A percentile compares a stretch with the other conserved stretches of the same genome.
phyloP scores from a whole-genome alignment of 2,797 vertebrate genomes.

The Acomys russatus region DNA sequence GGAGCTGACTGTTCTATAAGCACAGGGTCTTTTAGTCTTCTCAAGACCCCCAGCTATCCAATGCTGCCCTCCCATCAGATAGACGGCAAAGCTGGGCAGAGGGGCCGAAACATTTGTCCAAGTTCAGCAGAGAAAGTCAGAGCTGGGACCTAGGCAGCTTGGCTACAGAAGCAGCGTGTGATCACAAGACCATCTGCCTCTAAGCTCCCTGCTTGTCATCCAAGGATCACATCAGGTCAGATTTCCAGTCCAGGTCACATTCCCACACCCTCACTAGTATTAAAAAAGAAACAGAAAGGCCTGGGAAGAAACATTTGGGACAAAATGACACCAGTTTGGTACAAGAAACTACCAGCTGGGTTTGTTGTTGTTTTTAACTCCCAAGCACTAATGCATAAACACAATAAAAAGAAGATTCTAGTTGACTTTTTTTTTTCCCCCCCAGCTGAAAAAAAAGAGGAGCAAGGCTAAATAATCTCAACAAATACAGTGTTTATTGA shows the following conservation, averaged over 20 bases:
- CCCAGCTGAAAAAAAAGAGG: constrained; percentile 32
- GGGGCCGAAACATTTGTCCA: not conserved
- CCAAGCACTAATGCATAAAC: constrained; percentile 53
- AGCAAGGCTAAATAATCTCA: constrained; percentile 26
- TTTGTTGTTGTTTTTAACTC: constrained; percentile 19
- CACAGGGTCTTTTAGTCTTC: not conserved
- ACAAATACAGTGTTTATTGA: constrained; percentile 45
- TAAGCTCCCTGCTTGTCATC: constrained; percentile 71
- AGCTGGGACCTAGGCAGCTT: constrained; percentile 37
- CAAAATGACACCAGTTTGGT: constrained; percentile 75
- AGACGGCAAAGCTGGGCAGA: constrained; percentile 27
- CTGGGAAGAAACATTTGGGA: constrained; percentile 77
- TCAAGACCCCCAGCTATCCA: not conserved
- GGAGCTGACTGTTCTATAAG: not conserved
- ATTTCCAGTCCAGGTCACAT: constrained; percentile 80
- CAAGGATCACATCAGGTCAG: constrained; percentile 69
- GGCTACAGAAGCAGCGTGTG: constrained; percentile 8
- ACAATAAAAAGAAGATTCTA: constrained; percentile 57
- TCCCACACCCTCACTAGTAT: constrained; percentile 79
- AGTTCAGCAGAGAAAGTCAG: constrained; percentile 22
- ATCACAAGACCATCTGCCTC: constrained; percentile 43
- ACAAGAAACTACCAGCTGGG: constrained; percentile 66
- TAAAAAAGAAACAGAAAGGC: constrained; percentile 82
- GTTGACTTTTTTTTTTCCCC: not conserved
- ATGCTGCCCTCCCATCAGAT: not conserved